Base-by-base conservation (phyloP, 2,888 invertebrate genomes). In the Cyclophora albipunctata region DNA sequence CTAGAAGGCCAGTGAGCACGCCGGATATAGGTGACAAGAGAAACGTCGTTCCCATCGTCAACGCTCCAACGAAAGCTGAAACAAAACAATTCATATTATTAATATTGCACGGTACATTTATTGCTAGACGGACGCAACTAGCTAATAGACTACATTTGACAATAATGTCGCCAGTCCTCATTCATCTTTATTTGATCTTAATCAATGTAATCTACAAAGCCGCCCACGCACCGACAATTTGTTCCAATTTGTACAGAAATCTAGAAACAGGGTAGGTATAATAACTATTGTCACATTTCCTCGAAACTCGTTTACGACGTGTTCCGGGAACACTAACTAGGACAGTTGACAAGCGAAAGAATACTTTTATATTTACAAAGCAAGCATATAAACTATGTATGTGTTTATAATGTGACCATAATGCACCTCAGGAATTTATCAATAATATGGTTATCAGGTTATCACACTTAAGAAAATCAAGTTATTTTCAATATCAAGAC, bases 21-120 rank as follows among this genome's bases (percentile, higher is more conserved):
- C 97, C 97, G 34, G 97, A 94, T 40, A 98, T 84, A 7, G 96
- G 95, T 3, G 97, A 97, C 60, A 97, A 84, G 58, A 97, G 91
- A 82, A 98, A 98, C 48, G 96, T 96, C 45, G 95, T 93, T 42
- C 97, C 96, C 76, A 97, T 95, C 34, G 95, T 91, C 62, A 97
- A 83, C 1, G 96, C 94, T 4, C 97, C 97, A 56, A 97, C 96
- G 72, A 97, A 90, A 60, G 97, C 98, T 97, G 92, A 57, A 94
- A 93, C 53, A 61, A 71, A 67, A 73, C 62, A 67, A 59, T 46
- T 1, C 5, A 20, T 20, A 20, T 20, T 20, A 20, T 20, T 20
- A 1, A 20, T 20, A 20, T 20, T 20, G 20, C 20, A 20, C 20
- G 20, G 20, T 20, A 20, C 20, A 20, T 20, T 20, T 20, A 20